Evolutionary conservation across 2,113 vertebrate genomes (phyloP).

Genomic region (Meleagris gallopavo): DNA sequence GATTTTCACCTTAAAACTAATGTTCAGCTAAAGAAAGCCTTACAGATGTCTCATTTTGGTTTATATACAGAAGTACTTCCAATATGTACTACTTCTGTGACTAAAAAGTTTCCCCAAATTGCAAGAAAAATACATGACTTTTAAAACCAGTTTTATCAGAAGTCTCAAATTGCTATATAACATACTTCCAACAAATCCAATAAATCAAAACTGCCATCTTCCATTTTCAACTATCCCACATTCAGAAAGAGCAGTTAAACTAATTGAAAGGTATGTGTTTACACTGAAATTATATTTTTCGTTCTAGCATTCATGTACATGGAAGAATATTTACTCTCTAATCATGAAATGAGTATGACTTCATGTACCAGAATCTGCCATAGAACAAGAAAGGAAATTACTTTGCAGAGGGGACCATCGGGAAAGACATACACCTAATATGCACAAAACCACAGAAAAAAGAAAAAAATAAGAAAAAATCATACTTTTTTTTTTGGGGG

Average conservation of each 20-base stretch:
- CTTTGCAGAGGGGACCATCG: neutral
- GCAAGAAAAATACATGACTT: neutral
- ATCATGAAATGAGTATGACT: neutral
- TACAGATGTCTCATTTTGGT: neutral
- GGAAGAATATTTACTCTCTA: neutral
- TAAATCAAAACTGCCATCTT: neutral
- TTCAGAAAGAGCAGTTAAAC: neutral
- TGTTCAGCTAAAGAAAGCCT: neutral
- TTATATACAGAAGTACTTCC: neutral
- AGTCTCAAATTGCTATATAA: neutral
- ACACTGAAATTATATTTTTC: neutral
- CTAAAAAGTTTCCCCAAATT: neutral
- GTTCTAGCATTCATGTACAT: neutral
- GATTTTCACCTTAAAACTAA: neutral
- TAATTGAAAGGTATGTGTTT: neutral
- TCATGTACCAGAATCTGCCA: neutral
- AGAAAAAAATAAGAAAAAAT: neutral
- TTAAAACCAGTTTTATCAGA: neutral
- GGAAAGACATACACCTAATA: neutral
- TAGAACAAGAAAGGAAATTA: neutral
- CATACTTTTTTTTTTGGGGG: neutral
- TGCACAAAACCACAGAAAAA: rapidly evolving
- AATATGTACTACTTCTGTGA: neutral
- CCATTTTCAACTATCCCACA: neutral
- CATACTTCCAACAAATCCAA: neutral